Evolutionary conservation across 2,797 vertebrate genomes (phyloP).

Genomic region (Zenarchopterus dispar): DNA sequence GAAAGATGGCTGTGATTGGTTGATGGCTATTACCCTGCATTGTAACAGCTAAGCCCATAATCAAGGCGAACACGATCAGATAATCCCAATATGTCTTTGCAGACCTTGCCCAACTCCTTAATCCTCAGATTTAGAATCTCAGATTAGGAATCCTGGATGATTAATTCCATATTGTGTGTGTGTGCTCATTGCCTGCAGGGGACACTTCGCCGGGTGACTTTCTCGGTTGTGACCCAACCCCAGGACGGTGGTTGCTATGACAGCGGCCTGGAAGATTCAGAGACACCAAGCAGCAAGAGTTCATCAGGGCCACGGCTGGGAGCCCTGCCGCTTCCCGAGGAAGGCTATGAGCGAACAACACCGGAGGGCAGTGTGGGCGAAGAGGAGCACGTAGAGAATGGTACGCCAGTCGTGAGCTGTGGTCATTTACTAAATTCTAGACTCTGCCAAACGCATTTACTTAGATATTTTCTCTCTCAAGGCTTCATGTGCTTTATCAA

Average conservation of each 20-base stretch:
- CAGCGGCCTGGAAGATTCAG: conserved; percentile 97
- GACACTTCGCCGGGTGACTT: conserved; percentile 97
- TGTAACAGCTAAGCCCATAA: conserved; percentile 70
- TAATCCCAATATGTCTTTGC: conserved; percentile 78
- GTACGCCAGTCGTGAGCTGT: conserved; percentile 66
- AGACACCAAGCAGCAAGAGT: conserved; percentile 99
- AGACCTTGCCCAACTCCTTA: conserved; percentile 53
- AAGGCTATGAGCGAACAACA: conserved; percentile 97
- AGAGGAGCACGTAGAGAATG: conserved; percentile 99
- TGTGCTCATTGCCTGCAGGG: conserved; percentile 77
- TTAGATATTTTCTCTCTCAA: conserved; percentile 29
- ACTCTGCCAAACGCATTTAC: conserved; percentile 9
- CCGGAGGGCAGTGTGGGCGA: conserved; percentile 99
- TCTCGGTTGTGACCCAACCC: conserved; percentile 97
- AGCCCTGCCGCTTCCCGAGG: conserved; percentile 95
- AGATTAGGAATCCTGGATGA: conserved; percentile 74
- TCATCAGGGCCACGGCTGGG: conserved; percentile 95
- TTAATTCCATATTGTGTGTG: conserved; percentile 76
- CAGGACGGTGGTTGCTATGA: conserved; percentile 98
- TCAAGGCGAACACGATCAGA: conserved; percentile 69
- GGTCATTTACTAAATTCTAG: not conserved
- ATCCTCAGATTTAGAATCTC: conserved; percentile 73
- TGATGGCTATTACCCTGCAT: conserved; percentile 66
- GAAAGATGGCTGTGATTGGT: conserved; percentile 60
- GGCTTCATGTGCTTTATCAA: conserved; percentile 9